phyloP scores from a whole-genome alignment of 2,113 vertebrate species.

The Oreotrochilus melanogaster region DNA sequence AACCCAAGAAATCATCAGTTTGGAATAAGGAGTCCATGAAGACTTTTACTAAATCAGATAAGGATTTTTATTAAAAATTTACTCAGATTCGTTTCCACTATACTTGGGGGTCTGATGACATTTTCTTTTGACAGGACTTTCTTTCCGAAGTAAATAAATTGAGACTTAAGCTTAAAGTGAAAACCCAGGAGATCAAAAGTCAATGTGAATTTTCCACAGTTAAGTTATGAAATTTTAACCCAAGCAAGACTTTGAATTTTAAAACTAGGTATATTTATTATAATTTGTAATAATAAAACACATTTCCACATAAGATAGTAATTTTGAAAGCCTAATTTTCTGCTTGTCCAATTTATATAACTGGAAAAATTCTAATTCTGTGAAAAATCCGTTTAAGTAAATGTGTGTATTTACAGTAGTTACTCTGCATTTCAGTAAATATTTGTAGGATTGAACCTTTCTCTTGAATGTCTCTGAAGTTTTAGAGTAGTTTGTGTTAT shows the following conservation, averaged over 20 bases:
- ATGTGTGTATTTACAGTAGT: not conserved
- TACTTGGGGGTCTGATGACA: rapidly evolving
- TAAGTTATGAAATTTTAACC: not conserved
- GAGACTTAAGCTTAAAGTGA: not conserved
- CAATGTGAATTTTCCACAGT: not conserved
- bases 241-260: not conserved
- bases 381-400: not conserved
- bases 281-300: not conserved
- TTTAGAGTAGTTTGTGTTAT: not conserved
- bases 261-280: not conserved
- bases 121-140: not conserved
- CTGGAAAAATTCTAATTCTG: not conserved
- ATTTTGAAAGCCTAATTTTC: not conserved
- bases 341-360: not conserved
- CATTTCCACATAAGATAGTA: not conserved
- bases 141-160: not conserved
- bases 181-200: not conserved
- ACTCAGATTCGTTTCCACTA: not conserved
- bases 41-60: not conserved
- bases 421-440: not conserved
- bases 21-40: not conserved
- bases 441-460: not conserved
- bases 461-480: not conserved
- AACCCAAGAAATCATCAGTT: no score
- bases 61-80: not conserved